Evolutionary conservation across 2,113 vertebrate species (phyloP), one percentile per base, ranked within the genome.

Genomic region (Sakesphorus luctuosus): DNA sequence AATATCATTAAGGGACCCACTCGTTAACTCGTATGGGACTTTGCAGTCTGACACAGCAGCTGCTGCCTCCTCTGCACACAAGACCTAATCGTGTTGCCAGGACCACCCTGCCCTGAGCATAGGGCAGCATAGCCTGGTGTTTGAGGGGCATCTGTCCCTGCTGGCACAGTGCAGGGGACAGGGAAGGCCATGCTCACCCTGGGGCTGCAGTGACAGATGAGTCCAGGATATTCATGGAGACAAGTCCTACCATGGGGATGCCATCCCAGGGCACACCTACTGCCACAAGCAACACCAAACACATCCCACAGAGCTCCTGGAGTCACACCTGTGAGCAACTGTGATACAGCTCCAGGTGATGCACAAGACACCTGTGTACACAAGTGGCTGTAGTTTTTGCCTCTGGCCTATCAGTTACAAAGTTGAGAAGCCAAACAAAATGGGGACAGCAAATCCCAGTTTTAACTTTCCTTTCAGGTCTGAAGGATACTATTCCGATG

Each of bases 11-110:
- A 75, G 29, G 15, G n/a, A 46, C 11, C 5, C 36, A 23, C 4
- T 1, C 0, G 2, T 62, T 59, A 46, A 26, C 20, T 68, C 0
- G 0, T 71, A 16, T 23, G 40, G 56, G 68, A 31, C 25, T 1
- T 3, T 17, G 26, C 11, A 20, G 50, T 49, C n/a, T 50, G 44
- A 47, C 26, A 20, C 21, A 40, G 35, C 0, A 3, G 47, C 40
- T 74, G 59, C 43, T 33, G 55, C 29, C 28, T 72, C 18, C 50
- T 33, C 38, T 72, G 38, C 43, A 18, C 8, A 3, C n/a, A 28
- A 29, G 53, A 65, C 21, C 25, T 36, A 59, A 36, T 49, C 26
- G 0, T 20, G 7, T 50, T 50, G 36, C 24, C 21, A 40, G 72
- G n/a, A 79, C 29, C 25, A 29, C 6, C 21, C 23, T 76, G 36